Evolutionary conservation across 2,113 vertebrate species (phyloP).

Genomic region (Austrofundulus limnaeus): DNA sequence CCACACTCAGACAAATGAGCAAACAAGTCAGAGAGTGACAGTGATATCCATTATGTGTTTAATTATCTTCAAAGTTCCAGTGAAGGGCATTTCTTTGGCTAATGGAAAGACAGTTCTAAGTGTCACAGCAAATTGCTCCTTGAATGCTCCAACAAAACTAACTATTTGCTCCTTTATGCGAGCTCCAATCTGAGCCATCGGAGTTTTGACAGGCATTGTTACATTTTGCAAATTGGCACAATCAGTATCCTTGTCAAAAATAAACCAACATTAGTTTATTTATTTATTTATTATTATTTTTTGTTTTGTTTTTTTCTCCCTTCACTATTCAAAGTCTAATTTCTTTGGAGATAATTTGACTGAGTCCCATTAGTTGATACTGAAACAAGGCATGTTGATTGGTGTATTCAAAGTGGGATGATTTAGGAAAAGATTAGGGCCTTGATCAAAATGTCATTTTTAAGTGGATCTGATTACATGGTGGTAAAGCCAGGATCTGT

Average conservation of each 20-base stretch:
- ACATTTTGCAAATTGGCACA: conserved; percentile 70
- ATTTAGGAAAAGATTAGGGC: conserved; percentile 68
- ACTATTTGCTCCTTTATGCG: conserved; percentile 51
- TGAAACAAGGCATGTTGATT: conserved; percentile 73
- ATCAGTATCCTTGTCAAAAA: conserved; percentile 75
- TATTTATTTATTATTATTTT: no score
- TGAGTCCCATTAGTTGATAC: conserved; percentile 64
- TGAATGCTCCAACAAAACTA: conserved; percentile 67
- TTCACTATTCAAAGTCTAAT: conserved; percentile 76
- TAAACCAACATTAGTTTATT: conserved; percentile 68
- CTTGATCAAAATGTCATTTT: conserved; percentile 74
- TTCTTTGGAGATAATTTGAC: conserved; percentile 67
- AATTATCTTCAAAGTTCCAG: conserved; percentile 85
- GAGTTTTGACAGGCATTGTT: conserved; percentile 66
- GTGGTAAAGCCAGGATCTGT: conserved; percentile 62
- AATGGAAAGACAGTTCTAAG: conserved; percentile 77
- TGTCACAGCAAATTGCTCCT: conserved; percentile 75
- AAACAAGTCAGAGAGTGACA: conserved; percentile 81
- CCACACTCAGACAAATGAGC: conserved; percentile 79
- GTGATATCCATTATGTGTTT: conserved; percentile 84
- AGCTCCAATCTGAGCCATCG: conserved; percentile 55
- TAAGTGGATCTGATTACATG: conserved; percentile 77
- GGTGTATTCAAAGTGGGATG: conserved; percentile 69
- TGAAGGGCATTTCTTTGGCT: conserved; percentile 80
- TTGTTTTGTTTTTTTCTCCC: conserved; percentile 52